Evolutionary conservation across 92 coral and sea anemone species (phyloP).

Genomic region (Epizoanthus rinbou): DNA sequence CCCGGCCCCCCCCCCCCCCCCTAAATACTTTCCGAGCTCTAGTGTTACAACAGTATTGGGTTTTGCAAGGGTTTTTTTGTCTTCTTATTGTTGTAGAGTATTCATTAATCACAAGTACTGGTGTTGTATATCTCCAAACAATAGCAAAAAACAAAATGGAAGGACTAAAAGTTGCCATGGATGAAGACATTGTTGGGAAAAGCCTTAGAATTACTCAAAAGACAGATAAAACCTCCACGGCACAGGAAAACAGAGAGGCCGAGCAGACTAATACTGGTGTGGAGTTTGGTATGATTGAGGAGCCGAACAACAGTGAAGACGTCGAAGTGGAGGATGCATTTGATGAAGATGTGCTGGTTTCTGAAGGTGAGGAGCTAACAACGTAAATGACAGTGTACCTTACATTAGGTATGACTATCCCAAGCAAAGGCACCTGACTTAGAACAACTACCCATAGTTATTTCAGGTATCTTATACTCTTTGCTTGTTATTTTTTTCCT

Average conservation of each 20-base stretch:
- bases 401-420: not conserved
- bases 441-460: too few relatives aligned
- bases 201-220: not conserved
- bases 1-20: too few relatives aligned
- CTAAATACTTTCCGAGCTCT: too few relatives aligned
- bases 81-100: too few relatives aligned
- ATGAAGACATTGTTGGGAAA: conserved; percentile 15
- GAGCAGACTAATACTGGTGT: not conserved
- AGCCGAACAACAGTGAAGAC: conserved; percentile 50
- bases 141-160: conserved; percentile 32
- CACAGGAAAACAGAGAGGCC: conserved; percentile 10
- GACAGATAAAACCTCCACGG: not conserved
- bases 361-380: conserved; percentile 29
- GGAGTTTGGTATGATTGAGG: conserved; percentile 13
- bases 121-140: not conserved
- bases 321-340: conserved; percentile 52
- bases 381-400: not conserved
- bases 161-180: conserved; percentile 27
- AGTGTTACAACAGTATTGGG: too few relatives aligned
- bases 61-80: too few relatives aligned
- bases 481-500: too few relatives aligned
- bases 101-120: too few relatives aligned
- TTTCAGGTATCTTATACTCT: too few relatives aligned
- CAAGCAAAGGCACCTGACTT: too few relatives aligned
- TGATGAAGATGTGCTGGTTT: conserved; percentile 56